A percentile compares a stretch with the other conserved stretches of the same genome.
Evolutionary conservation across 2,888 invertebrate species (phyloP).

Genomic region (Deilephila elpenor): DNA sequence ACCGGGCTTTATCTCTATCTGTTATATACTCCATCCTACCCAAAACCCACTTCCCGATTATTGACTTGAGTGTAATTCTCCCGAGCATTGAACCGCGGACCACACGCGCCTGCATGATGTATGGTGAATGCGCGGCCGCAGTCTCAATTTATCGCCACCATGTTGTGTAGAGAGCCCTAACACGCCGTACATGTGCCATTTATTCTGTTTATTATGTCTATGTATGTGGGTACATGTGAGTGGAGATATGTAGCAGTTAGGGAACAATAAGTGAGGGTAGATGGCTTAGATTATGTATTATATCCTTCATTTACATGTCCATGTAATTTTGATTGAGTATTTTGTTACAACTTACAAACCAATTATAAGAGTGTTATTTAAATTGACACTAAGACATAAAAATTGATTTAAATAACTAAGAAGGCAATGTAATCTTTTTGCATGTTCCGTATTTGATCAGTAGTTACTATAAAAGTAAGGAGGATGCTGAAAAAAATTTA

Average conservation of each 20-base stretch:
- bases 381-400: too few relatives aligned
- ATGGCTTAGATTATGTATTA: too few relatives aligned
- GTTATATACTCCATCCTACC: not conserved
- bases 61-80: conserved; percentile 40
- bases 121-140: conserved; percentile 53
- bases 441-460: too few relatives aligned
- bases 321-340: too few relatives aligned
- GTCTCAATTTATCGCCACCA: conserved; percentile 61
- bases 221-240: conserved; percentile 35
- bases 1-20: too few relatives aligned
- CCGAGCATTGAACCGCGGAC: conserved; percentile 50
- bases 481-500: too few relatives aligned
- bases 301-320: too few relatives aligned
- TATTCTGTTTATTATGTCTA: conserved; percentile 69
- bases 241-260: conserved; percentile 41
- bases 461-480: too few relatives aligned
- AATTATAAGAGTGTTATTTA: too few relatives aligned
- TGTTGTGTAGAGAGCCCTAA: conserved; percentile 56
- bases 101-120: conserved; percentile 61
- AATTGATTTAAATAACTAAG: too few relatives aligned
- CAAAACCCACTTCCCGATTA: not conserved
- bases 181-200: conserved; percentile 55
- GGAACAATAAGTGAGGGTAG: not conserved
- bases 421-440: too few relatives aligned
- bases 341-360: too few relatives aligned